Evolutionary conservation across 2,113 vertebrate genomes (phyloP).

Genomic region (Notothenia coriiceps): DNA sequence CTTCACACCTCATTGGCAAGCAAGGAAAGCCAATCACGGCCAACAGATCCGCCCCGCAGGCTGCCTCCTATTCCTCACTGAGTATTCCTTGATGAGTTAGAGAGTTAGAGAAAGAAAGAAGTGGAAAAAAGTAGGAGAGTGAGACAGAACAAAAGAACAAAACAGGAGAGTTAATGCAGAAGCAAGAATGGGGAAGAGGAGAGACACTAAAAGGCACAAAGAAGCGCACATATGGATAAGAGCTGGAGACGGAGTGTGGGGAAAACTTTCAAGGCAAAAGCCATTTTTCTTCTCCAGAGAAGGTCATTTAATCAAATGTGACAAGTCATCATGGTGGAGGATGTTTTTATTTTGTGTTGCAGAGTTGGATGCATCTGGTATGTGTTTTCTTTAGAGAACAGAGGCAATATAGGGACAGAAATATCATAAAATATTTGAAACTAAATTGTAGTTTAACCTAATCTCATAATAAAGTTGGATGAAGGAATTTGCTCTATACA

Average conservation of each 20-base stretch:
- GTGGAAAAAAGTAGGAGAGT: constrained; percentile 17
- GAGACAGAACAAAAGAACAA: constrained; percentile 46
- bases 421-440: constrained; percentile 42
- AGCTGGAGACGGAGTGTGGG: constrained; percentile 28
- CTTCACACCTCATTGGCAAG: constrained; percentile 80
- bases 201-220: constrained; percentile 44
- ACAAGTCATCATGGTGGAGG: constrained; percentile 59
- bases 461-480: constrained; percentile 13
- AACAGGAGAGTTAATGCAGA: constrained; percentile 36
- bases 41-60: constrained; percentile 75
- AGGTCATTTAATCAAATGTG: constrained; percentile 68
- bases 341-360: constrained; percentile 41
- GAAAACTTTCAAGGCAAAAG: constrained; percentile 53
- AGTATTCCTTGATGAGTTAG: constrained; percentile 50
- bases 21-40: constrained; percentile 66
- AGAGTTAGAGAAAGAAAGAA: constrained; percentile 23
- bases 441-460: constrained; percentile 38
- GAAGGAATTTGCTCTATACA: constrained; percentile 7
- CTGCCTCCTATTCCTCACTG: constrained; percentile 60
- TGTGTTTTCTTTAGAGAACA: constrained; percentile 15
- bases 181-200: constrained; percentile 27
- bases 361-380: constrained; percentile 34
- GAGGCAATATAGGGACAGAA: constrained; percentile 15
- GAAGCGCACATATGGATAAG: constrained; percentile 35
- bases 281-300: constrained; percentile 36